These are phyloP conservation scores for Meghimatium bilineatum DNA, from an alignment of 2,888 invertebrate genomes.

Conservation along the genomic window DNA sequence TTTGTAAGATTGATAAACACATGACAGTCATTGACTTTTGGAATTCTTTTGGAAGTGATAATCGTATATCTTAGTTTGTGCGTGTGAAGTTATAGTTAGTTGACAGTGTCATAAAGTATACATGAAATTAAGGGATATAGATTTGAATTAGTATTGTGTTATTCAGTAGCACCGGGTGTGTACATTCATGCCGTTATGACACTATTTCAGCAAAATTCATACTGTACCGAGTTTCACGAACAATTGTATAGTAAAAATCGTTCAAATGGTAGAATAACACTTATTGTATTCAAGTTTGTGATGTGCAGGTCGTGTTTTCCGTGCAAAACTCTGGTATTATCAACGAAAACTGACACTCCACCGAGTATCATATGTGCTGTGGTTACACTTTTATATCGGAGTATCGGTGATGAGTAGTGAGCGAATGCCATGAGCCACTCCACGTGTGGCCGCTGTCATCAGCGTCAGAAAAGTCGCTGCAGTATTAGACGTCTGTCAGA, in stretches of 20 bases:
- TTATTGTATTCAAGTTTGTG: not conserved
- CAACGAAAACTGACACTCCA: not conserved
- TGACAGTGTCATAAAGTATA: too few species aligned
- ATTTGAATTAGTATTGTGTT: too few species aligned
- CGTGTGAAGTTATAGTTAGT: too few species aligned
- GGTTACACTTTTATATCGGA: not conserved
- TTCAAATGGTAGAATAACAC: not conserved
- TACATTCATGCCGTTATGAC: too few species aligned
- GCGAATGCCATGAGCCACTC: constrained; percentile 56
- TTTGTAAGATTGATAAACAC: too few species aligned
- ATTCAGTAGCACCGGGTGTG: too few species aligned
- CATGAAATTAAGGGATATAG: too few species aligned
- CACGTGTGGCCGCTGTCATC: constrained; percentile 56
- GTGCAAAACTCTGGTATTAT: not conserved
- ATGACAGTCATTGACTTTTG: too few species aligned
- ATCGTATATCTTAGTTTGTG: too few species aligned
- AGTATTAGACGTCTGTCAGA: constrained; percentile 59
- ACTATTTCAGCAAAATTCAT: too few species aligned
- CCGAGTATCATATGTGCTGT: not conserved
- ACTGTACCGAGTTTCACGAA: not conserved
- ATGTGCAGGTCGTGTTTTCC: too few species aligned
- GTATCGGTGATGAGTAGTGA: constrained; percentile 21
- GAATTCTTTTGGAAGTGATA: too few species aligned
- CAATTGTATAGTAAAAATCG: not conserved
- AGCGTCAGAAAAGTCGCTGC: constrained; percentile 50